Evolutionary conservation across 2,797 vertebrate species (phyloP).

Genomic region (Natrix natrix): DNA sequence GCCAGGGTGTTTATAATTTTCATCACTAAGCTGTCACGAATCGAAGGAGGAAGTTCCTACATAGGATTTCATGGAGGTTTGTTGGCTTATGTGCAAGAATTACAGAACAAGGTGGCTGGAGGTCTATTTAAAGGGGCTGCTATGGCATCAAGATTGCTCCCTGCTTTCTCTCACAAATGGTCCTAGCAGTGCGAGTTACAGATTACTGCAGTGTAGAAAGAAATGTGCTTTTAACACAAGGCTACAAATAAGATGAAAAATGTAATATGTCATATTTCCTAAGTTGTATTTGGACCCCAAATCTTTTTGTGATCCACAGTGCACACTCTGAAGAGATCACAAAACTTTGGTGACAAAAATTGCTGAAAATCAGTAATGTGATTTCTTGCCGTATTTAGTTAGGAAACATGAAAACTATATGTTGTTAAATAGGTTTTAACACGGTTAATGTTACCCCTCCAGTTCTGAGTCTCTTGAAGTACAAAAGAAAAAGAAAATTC

Average conservation of each 20-base stretch:
- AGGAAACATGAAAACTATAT: neutral
- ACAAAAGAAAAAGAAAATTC: neutral
- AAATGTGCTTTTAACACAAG: neutral
- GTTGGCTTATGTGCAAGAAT: neutral
- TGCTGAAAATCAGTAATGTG: neutral
- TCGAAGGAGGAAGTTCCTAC: slow-evolving; percentile 84
- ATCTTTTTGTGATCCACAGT: neutral
- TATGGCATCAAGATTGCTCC: neutral
- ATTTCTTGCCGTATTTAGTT: neutral
- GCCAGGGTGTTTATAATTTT: slow-evolving; percentile 84
- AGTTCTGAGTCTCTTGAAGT: neutral
- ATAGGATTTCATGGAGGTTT: slow-evolving; percentile 93
- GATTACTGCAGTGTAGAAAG: neutral
- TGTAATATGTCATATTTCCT: neutral
- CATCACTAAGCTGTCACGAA: slow-evolving; percentile 87
- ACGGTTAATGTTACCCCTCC: neutral
- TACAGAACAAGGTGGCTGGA: neutral
- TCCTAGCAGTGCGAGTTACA: neutral
- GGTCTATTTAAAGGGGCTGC: neutral
- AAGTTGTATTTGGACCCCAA: neutral
- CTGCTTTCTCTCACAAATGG: neutral
- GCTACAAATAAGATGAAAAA: neutral
- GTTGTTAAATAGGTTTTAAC: neutral
- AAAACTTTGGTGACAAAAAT: neutral
- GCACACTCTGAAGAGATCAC: neutral